Evolutionary conservation across 2,113 vertebrate species (phyloP).

Genomic region (Mus spicilegus): DNA sequence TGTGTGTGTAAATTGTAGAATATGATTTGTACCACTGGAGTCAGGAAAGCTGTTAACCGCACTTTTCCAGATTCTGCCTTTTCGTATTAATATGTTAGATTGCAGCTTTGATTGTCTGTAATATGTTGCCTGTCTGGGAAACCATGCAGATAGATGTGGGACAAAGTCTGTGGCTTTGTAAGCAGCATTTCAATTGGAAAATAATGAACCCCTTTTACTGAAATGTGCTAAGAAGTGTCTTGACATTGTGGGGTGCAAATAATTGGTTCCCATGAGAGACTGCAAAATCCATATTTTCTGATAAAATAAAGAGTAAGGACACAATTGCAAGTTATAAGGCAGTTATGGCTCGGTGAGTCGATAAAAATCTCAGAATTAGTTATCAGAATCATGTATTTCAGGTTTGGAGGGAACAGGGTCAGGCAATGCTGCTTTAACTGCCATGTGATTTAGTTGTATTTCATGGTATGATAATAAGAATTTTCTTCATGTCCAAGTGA

Average conservation of each 20-base stretch:
- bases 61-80: conserved; percentile 66
- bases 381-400: background rate
- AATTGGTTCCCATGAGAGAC: conserved; percentile 55
- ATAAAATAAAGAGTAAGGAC: conserved; percentile 34
- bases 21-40: background rate
- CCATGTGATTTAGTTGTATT: background rate
- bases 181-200: conserved; percentile 81
- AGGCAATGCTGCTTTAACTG: background rate
- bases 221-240: background rate
- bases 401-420: background rate
- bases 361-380: background rate
- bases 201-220: conserved; percentile 54
- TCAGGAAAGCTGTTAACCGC: conserved; percentile 27
- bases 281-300: conserved; percentile 16
- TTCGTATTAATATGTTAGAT: conserved; percentile 80
- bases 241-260: background rate
- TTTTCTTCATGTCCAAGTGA: background rate
- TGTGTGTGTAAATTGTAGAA: background rate
- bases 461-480: conserved; percentile 25
- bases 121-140: conserved; percentile 48
- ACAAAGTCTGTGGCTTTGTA: conserved; percentile 73
- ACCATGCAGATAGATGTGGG: conserved; percentile 74
- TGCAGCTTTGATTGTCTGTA: conserved; percentile 61
- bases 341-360: background rate
- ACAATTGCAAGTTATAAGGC: conserved; percentile 39